Percentiles rank a stretch among this genome's conserved stretches.
Conservation (phyloP, 1,140 invertebrate species). For the Olivierus martensii region DNA sequence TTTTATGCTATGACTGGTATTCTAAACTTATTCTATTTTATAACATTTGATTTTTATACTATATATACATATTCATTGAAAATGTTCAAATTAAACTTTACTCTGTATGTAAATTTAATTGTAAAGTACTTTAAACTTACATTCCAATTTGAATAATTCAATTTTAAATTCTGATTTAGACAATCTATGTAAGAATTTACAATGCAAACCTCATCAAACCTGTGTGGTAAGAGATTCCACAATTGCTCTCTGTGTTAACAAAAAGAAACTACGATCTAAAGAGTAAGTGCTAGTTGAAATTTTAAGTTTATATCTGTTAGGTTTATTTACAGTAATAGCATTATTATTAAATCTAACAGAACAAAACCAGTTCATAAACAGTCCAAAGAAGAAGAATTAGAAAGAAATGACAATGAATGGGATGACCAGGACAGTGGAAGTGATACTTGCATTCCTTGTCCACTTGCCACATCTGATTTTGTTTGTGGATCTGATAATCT, state of each 20-base stretch:
- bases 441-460: constrained; percentile 52
- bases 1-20: too few species aligned
- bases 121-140: too few species aligned
- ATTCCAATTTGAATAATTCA: too few species aligned
- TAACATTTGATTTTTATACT: too few species aligned
- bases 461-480: constrained; percentile 61
- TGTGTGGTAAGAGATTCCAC: constrained; percentile 70
- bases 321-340: neutral
- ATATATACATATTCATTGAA: too few species aligned
- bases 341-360: neutral
- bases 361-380: neutral
- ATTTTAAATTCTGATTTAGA: constrained; percentile 28
- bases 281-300: constrained; percentile 41
- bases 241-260: constrained; percentile 72
- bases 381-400: constrained; percentile 2
- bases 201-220: constrained; percentile 74
- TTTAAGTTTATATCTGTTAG: neutral
- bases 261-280: constrained; percentile 66
- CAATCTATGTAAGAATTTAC: constrained; percentile 67
- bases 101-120: too few species aligned
- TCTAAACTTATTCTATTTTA: too few species aligned
- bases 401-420: neutral
- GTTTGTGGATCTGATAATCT: constrained; percentile 78
- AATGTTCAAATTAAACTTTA: too few species aligned
- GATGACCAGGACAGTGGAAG: neutral